Evolutionary conservation across 2,888 invertebrate genomes (phyloP), one percentile per base, ranked within the genome.

Genomic region (Sinopyrophorus schimmeli): DNA sequence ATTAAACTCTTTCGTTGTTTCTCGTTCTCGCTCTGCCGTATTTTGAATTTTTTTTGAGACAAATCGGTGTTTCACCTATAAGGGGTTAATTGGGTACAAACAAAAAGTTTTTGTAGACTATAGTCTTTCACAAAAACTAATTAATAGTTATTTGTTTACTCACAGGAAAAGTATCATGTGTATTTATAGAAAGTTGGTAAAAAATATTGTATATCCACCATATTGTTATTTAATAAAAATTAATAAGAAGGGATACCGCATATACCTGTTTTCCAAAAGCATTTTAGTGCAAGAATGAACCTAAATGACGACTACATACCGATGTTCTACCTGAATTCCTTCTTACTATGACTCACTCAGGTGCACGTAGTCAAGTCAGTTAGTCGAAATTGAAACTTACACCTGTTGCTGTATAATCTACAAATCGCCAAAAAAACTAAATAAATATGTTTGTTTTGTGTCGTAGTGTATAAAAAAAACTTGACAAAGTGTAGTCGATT

Each of bases 401-500:
- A 58, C 58, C 56, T 58, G 57, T 57, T 55, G 57, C 50, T 35
- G 30, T 18, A 15, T 17, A 9, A 30, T 38, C 26, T 17, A 42
- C n/a, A 52, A 41, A 42, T 31, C 12, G 15, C 14, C 26, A 34
- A 42, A 31, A 23, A 23, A 35, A 15, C 10, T 3, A 3, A n/a
- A 10, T 5, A 24, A 3, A 21, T 3, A 2, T 21, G 2, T 2
- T n/a, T 2, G 9, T 21, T 21, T 5, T 5, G 5, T 21, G 9
- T n/a, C 11, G 9, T 27, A 11, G 5, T 12, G 27, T 27, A 27
- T 11, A n/a, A 27, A 11, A 5, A 11, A 3, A 11, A 27, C 6
- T 9, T 27, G 2, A 27, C 3, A n/a, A 27, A 27, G 21, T 27
- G 27, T 9, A 5, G 2, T 3, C 27, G 10, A 9, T 11, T n/a